These are phyloP conservation scores for Papilio machaon DNA, from an alignment of 1,140 invertebrate species.

Conservation along the genomic window DNA sequence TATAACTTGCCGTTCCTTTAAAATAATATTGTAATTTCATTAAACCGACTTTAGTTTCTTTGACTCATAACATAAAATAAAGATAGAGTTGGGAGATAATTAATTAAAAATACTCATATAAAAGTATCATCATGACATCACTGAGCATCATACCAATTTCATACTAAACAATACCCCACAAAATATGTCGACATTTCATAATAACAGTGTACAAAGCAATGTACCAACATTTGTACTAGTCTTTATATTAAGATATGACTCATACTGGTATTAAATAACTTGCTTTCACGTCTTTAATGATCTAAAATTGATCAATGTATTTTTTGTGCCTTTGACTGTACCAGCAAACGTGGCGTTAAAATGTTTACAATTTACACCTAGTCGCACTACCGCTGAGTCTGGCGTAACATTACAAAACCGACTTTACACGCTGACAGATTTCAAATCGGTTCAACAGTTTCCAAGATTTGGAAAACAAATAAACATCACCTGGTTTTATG, in stretches of 20 bases:
- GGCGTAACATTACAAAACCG: slow-evolving; percentile 14
- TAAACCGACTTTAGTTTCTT: no score
- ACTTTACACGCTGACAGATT: slow-evolving; percentile 1
- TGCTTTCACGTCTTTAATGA: slow-evolving; percentile 21
- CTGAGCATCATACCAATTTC: not conserved
- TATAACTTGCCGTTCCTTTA: no score
- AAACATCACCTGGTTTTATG: slow-evolving; percentile 22
- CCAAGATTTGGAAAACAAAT: slow-evolving; percentile 24
- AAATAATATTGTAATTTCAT: no score
- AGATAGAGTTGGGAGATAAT: not conserved
- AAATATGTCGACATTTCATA: not conserved
- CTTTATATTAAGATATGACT: slow-evolving; percentile 20
- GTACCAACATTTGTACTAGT: slow-evolving; percentile 9
- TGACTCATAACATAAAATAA: no score
- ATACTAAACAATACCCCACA: not conserved
- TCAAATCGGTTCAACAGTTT: slow-evolving; percentile 18
- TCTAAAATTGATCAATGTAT: not conserved
- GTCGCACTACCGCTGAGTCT: not conserved
- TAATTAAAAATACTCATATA: not conserved
- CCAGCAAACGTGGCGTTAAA: not conserved
- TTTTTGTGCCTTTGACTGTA: not conserved
- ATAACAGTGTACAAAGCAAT: not conserved
- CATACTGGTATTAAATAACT: slow-evolving; percentile 7
- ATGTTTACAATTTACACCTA: slow-evolving; percentile 20
- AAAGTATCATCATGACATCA: not conserved